Evolutionary conservation across 2,113 vertebrate genomes (phyloP), one percentile per base, ranked within the genome.

Genomic region (Phylloscopus trochilus): DNA sequence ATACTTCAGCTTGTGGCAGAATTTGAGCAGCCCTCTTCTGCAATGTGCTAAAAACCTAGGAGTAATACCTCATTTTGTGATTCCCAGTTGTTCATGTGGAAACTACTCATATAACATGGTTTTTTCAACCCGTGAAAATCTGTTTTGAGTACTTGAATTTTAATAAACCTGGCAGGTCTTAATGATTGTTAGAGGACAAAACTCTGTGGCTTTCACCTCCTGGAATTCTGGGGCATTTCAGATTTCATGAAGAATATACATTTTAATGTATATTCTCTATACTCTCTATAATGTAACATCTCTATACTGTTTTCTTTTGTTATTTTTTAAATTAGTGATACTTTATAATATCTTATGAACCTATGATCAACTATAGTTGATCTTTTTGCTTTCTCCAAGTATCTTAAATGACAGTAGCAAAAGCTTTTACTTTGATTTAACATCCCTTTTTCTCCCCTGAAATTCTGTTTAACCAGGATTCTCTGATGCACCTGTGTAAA

Each of bases 61-160:
- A 72, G 76, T 67, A 55, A 52, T n/a, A 37, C 8, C 49, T 66
- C 7, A 31, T 22, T 28, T 56, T 87, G 86, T 49, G 14, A 52
- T 85, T 84, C 60, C 27, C 43, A 22, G 6, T 47, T 78, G 23
- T 31, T 59, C 47, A 31, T 66, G 26, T 55, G 33, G 60, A 83
- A 92, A 35, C n/a, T 47, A 33, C 49, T 37, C 37, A 15, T 19
- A 1, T 7, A 67, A 70, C 6, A 4, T 0, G 0, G 0, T 60
- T 77, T 70, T 76, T 46, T 41, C 39, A 52, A 31, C 14, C 18
- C 13, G 15, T 53, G 6, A 2, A 82, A 76, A 21, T 64, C 31
- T 79, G 15, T 19, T 15, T 73, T 11, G 43, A 46, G 8, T 79
- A 13, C 31, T 53, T 4, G 4, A 35, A 26, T 69, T 80, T 58